These are phyloP conservation scores for Tachina lurida DNA, from an alignment of 2,888 invertebrate species.

Conservation along the genomic window DNA sequence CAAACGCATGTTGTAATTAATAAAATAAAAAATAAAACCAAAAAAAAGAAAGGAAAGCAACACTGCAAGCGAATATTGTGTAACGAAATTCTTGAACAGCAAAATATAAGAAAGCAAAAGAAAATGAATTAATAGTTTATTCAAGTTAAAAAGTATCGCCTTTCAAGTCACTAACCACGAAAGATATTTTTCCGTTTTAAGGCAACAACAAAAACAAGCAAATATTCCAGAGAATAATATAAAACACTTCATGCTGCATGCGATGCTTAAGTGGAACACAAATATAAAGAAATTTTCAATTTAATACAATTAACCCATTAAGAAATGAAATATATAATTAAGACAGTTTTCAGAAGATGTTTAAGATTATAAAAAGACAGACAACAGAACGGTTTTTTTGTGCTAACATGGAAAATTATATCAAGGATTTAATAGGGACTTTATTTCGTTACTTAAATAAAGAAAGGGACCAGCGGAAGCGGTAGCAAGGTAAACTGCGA, in stretches of 20 bases:
- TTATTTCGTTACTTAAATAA: no score
- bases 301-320: constrained; percentile 59
- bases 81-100: background rate
- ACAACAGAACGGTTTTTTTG: no score
- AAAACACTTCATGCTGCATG: constrained; percentile 11
- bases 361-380: no score
- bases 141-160: constrained; percentile 81
- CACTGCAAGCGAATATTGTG: constrained; percentile 42
- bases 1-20: constrained; percentile 67
- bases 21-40: constrained; percentile 65
- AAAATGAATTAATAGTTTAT: constrained; percentile 80
- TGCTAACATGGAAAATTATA: no score
- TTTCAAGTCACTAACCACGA: constrained; percentile 80
- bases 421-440: no score
- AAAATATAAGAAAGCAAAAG: constrained; percentile 4
- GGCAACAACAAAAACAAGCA: constrained; percentile 43
- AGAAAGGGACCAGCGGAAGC: no score
- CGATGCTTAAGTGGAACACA: constrained; percentile 44
- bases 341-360: background rate
- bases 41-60: constrained; percentile 48
- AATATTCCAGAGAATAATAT: constrained; percentile 1
- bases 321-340: background rate
- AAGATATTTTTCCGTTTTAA: constrained; percentile 77
- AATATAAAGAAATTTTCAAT: constrained; percentile 42
- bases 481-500: no score